These are phyloP conservation scores for Dufourea novaeangliae DNA, from an alignment of 1,140 invertebrate genomes.

Conservation along the genomic window DNA sequence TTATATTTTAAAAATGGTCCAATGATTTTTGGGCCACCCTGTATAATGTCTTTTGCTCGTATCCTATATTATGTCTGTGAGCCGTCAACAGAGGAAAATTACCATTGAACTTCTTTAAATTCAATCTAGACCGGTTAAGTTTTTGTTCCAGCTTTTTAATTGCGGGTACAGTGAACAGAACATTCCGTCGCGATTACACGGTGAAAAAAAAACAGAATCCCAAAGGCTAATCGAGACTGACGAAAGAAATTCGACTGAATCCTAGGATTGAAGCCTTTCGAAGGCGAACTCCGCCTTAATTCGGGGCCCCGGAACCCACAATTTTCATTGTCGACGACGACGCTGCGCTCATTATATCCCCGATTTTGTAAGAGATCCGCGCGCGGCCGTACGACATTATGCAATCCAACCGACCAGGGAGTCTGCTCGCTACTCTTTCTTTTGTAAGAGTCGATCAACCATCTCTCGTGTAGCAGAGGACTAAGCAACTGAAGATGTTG, in stretches of 20 bases:
- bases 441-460: constrained; percentile 8
- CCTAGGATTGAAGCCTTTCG: constrained; percentile 48
- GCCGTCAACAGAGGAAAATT: no score
- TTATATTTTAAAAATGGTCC: no score
- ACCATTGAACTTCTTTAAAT: no score
- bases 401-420: constrained; percentile 46
- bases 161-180: no score
- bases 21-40: no score
- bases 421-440: neutral
- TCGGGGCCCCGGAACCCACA: constrained; percentile 29
- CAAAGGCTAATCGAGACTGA: neutral
- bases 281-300: constrained; percentile 41
- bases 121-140: no score
- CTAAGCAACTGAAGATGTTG: neutral
- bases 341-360: constrained; percentile 53
- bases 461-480: neutral
- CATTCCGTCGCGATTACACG: no score
- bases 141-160: no score
- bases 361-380: constrained; percentile 55
- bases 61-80: no score
- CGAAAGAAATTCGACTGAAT: neutral
- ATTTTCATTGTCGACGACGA: constrained; percentile 52
- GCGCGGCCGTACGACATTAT: constrained; percentile 39
- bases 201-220: no score
- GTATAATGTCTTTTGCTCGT: no score